Evolutionary conservation across 2,888 invertebrate species (phyloP).

Genomic region (Eueremaeus valkanovi): DNA sequence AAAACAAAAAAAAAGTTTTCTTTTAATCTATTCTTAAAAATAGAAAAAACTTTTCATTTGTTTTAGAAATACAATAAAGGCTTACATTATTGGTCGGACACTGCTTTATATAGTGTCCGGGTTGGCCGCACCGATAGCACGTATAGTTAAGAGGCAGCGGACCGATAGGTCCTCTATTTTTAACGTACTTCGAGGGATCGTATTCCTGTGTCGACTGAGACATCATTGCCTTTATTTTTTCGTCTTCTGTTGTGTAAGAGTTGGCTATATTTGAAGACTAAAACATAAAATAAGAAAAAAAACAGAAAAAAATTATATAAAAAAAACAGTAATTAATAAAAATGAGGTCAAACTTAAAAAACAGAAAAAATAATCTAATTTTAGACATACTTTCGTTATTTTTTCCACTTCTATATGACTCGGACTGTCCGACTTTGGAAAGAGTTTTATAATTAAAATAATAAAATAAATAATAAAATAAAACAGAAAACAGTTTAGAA

Average conservation of each 20-base stretch:
- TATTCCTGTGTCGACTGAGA: conserved; percentile 94
- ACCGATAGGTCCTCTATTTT: conserved; percentile 34
- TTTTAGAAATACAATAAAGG: no score
- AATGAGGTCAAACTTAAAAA: background rate
- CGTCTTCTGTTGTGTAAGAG: conserved; percentile 91
- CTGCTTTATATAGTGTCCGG: conserved; percentile 96
- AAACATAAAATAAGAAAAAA: conserved; percentile 9
- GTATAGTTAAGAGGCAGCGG: conserved; percentile 85
- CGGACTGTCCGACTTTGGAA: conserved; percentile 10
- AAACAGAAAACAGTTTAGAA: background rate
- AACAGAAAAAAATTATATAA: background rate
- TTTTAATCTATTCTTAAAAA: no score
- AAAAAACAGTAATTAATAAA: background rate
- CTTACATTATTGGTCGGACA: conserved; percentile 69
- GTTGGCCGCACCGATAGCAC: conserved; percentile 89
- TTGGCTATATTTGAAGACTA: conserved; percentile 74
- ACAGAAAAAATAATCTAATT: background rate
- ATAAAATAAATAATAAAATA: background rate
- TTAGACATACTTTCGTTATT: conserved; percentile 9
- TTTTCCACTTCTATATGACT: conserved; percentile 23
- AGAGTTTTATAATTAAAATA: background rate
- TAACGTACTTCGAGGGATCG: conserved; percentile 84
- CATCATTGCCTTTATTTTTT: conserved; percentile 97
- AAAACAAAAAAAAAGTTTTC: no score
- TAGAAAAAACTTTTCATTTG: no score